A percentile compares a stretch with the other conserved stretches of the same genome.
These are phyloP conservation scores for Nudaria mundana DNA, from an alignment of 2,888 invertebrate genomes.

Conservation along the genomic window DNA sequence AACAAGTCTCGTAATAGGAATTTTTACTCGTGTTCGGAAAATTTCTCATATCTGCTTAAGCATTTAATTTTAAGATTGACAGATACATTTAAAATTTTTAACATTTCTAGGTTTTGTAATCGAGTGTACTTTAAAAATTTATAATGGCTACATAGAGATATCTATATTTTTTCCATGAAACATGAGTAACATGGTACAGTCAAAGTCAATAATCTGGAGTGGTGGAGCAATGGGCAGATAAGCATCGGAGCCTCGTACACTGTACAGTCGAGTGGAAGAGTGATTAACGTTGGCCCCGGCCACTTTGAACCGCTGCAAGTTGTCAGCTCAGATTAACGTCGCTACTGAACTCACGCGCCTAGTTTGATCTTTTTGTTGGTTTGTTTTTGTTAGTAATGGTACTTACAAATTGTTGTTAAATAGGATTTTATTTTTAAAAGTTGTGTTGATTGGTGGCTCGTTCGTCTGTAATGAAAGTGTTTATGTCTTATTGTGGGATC, in stretches of 20 bases:
- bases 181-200: slow-evolving; percentile 44
- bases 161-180: slow-evolving; percentile 35
- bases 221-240: slow-evolving; percentile 55
- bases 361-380: slow-evolving; percentile 22
- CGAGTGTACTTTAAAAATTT: slow-evolving; percentile 25
- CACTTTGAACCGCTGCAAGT: slow-evolving; percentile 33
- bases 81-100: no score
- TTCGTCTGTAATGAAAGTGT: no score
- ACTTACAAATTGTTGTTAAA: slow-evolving; percentile 31
- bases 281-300: slow-evolving; percentile 53
- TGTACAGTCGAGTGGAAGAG: slow-evolving; percentile 64
- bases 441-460: no score
- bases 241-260: slow-evolving; percentile 66
- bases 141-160: slow-evolving; percentile 27
- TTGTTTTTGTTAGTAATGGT: slow-evolving; percentile 32
- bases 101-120: not conserved
- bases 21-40: no score
- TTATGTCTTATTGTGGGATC: no score
- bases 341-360: slow-evolving; percentile 37
- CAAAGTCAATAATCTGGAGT: slow-evolving; percentile 56
- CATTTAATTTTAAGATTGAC: no score
- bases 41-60: no score
- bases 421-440: slow-evolving; percentile 9
- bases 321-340: slow-evolving; percentile 40
- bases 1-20: no score